These are phyloP conservation scores for Samia ricini DNA, from an alignment of 1,140 invertebrate species.

Conservation along the genomic window DNA sequence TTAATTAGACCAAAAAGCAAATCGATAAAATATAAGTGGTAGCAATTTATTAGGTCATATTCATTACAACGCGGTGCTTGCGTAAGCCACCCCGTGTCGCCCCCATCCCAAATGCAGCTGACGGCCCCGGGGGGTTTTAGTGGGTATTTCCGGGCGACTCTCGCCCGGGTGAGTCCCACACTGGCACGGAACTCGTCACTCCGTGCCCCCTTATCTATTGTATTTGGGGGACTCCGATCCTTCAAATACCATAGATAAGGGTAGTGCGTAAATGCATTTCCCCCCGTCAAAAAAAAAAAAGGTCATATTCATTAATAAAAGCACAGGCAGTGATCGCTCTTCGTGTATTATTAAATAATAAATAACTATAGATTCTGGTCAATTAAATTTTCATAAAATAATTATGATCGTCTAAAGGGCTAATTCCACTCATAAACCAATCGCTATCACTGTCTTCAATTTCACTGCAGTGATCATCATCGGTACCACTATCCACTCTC, in stretches of 20 bases:
- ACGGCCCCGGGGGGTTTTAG: too few species aligned
- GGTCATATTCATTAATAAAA: not conserved
- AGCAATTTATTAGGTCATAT: not conserved
- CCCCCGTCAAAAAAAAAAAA: too few species aligned
- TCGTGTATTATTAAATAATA: not conserved
- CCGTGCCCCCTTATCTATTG: too few species aligned
- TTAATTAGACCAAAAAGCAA: not conserved
- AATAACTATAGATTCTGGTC: not conserved
- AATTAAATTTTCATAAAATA: not conserved
- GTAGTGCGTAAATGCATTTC: too few species aligned
- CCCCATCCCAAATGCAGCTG: too few species aligned
- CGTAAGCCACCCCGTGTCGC: too few species aligned
- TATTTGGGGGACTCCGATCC: too few species aligned
- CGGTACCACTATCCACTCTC: not conserved
- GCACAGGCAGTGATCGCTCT: not conserved
- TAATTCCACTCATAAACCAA: not conserved
- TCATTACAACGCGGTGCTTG: too few species aligned
- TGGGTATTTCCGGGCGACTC: too few species aligned
- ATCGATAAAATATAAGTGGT: not conserved
- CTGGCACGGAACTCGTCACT: too few species aligned
- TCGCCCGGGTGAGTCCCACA: too few species aligned
- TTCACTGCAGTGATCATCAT: not conserved
- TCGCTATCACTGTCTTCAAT: not conserved
- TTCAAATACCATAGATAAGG: too few species aligned
- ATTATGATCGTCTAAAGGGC: not conserved